Evolutionary conservation across 2,888 invertebrate species (phyloP).

Genomic region (Nymphalis polychloros): DNA sequence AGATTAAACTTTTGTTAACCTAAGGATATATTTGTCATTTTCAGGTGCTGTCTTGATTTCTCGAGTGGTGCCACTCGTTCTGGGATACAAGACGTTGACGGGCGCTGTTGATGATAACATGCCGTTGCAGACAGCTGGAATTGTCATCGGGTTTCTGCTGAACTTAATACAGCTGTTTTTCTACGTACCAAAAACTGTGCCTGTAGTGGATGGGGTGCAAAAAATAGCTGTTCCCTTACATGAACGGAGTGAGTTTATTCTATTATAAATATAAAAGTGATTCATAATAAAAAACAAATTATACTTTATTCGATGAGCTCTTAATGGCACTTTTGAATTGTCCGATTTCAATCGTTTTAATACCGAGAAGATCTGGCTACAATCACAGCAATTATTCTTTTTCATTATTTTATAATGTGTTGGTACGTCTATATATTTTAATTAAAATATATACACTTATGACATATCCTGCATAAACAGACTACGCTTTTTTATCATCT

Average conservation of each 20-base stretch:
- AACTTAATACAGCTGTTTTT: conserved; percentile 31
- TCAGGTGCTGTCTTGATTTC: conserved; percentile 23
- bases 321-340: no score
- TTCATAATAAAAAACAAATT: no score
- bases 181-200: conserved; percentile 27
- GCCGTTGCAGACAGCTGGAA: conserved; percentile 20
- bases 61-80: conserved; percentile 18
- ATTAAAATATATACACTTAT: no score
- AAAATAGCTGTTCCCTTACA: conserved; percentile 18
- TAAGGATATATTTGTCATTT: background rate
- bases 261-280: background rate
- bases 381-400: no score
- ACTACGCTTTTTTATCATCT: no score
- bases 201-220: conserved; percentile 28
- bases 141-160: conserved; percentile 9
- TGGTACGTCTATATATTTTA: no score
- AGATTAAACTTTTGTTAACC: background rate
- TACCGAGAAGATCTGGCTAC: no score
- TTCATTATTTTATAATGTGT: no score
- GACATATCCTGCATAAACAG: no score
- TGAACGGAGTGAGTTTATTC: conserved; percentile 27
- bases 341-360: no score
- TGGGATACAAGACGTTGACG: conserved; percentile 23
- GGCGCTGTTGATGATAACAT: conserved; percentile 14
- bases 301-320: no score